phyloP scores from a whole-genome alignment of 2,888 invertebrate genomes.

The Ischnura elegans region DNA sequence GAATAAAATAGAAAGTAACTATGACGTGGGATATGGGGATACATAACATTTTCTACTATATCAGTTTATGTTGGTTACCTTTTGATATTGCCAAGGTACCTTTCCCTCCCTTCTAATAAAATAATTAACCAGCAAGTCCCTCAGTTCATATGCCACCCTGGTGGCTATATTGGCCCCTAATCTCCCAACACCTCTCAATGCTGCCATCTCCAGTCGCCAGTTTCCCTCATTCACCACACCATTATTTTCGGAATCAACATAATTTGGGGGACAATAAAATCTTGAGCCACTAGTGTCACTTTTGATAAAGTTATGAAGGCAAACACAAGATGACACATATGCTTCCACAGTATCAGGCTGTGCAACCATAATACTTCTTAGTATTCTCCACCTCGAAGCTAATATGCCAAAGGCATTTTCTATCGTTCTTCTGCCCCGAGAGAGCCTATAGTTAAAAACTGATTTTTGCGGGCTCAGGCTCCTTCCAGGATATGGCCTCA shows the following conservation, averaged over 20 bases:
- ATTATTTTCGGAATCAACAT: not conserved
- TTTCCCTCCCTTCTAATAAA: not conserved
- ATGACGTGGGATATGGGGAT: too few relatives aligned
- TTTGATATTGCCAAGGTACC: not conserved
- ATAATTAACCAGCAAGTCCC: not conserved
- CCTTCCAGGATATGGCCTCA: constrained; percentile 17
- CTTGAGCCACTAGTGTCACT: not conserved
- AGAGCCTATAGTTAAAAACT: not conserved
- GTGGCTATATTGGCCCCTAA: constrained; percentile 12
- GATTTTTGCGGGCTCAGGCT: not conserved
- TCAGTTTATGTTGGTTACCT: not conserved
- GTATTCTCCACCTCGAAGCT: not conserved
- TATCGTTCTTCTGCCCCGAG: not conserved
- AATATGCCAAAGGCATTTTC: not conserved
- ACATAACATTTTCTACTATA: too few relatives aligned
- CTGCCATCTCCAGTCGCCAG: not conserved
- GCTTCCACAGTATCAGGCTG: not conserved
- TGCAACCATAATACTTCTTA: not conserved
- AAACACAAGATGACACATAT: constrained; percentile 9
- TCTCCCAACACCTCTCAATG: not conserved
- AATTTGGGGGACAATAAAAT: not conserved
- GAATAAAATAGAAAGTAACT: too few relatives aligned
- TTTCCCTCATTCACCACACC: not conserved
- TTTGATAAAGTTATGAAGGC: not conserved
- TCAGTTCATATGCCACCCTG: not conserved